phyloP scores from a whole-genome alignment of 1,140 invertebrate species.

The Paraescarpia echinospica region DNA sequence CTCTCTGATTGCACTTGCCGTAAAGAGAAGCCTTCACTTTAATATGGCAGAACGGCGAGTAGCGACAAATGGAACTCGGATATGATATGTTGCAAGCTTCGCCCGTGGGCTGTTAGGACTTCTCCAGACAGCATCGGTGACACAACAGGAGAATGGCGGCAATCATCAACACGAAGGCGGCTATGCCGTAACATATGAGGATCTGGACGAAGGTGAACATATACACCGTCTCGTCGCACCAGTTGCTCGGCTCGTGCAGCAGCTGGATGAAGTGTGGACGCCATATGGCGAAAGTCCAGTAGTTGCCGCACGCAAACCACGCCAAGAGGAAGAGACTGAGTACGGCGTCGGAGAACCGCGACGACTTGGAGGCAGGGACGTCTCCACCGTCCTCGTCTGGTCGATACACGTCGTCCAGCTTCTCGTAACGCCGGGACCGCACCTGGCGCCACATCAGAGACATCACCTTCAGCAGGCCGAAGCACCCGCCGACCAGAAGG shows the following conservation, averaged over 20 bases:
- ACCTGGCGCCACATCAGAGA: conserved; percentile 68
- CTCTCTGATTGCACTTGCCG: background rate
- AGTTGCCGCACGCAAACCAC: conserved; percentile 69
- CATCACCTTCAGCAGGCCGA: conserved; percentile 46
- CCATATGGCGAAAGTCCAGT: conserved; percentile 54
- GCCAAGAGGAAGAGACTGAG: conserved; percentile 65
- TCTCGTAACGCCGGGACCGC: conserved; percentile 52
- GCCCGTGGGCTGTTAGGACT: conserved; percentile 1
- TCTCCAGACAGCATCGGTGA: background rate
- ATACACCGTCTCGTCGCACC: conserved; percentile 45
- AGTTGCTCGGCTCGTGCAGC: conserved; percentile 61
- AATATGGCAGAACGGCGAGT: background rate
- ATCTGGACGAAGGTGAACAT: conserved; percentile 64
- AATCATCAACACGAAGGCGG: conserved; percentile 63
- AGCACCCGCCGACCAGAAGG: conserved; percentile 49
- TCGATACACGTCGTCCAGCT: conserved; percentile 62
- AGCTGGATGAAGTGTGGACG: conserved; percentile 57
- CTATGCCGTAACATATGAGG: conserved; percentile 64
- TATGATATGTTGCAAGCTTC: background rate
- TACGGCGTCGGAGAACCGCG: conserved; percentile 59
- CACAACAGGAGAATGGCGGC: conserved; percentile 68
- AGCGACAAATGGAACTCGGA: background rate
- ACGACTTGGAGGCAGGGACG: conserved; percentile 41
- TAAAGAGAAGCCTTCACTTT: background rate
- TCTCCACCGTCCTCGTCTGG: conserved; percentile 46